Evolutionary conservation across 2,113 vertebrate genomes (phyloP).

Genomic region (Chrysochloris asiatica): DNA sequence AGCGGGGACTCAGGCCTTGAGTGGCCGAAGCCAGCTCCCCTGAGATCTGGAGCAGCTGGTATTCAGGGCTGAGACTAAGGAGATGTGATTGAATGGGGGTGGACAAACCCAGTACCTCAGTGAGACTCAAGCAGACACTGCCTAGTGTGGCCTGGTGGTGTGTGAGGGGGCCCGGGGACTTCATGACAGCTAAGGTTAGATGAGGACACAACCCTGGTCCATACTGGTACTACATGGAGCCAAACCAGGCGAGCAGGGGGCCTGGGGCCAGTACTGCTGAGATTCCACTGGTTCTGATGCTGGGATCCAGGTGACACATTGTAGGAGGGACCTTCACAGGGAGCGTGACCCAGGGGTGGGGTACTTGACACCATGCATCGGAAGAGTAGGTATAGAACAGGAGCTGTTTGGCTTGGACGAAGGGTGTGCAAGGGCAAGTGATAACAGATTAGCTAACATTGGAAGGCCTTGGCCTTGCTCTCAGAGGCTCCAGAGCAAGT

Average conservation of each 20-base stretch:
- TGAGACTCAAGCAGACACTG: not conserved
- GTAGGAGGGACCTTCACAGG: not conserved
- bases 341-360: not conserved
- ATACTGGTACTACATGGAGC: fast-evolving
- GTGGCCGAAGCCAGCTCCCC: conserved; percentile 45
- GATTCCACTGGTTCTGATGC: fast-evolving
- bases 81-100: conserved; percentile 59
- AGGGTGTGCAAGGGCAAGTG: fast-evolving
- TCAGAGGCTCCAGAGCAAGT: not conserved
- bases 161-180: not conserved
- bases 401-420: not conserved
- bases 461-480: not conserved
- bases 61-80: conserved; percentile 45
- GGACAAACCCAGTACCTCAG: not conserved
- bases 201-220: not conserved
- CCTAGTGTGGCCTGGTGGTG: not conserved
- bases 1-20: not conserved
- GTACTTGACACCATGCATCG: fast-evolving
- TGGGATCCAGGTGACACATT: not conserved
- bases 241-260: not conserved
- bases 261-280: not conserved
- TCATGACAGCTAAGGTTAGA: not conserved
- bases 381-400: not conserved
- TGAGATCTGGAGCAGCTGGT: not conserved
- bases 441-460: not conserved